These are phyloP conservation scores for Plodia interpunctella DNA, from an alignment of 1,140 invertebrate genomes.

Conservation along the genomic window DNA sequence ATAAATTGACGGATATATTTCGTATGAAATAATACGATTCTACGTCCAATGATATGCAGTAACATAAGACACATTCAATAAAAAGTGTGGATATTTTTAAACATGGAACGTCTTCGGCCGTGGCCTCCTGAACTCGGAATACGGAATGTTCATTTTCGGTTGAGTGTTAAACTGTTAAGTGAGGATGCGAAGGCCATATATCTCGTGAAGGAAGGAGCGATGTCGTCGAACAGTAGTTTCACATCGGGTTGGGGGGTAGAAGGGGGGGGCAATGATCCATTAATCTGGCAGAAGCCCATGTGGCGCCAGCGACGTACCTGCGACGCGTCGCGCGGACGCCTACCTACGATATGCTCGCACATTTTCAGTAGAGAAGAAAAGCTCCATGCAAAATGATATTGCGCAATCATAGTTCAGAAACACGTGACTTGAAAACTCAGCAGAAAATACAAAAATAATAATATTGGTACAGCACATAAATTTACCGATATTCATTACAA, in stretches of 20 bases:
- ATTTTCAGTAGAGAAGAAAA: slow-evolving; percentile 27
- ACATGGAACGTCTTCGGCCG: not conserved
- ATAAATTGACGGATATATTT: no score
- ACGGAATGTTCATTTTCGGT: slow-evolving; percentile 2
- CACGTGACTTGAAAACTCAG: no score
- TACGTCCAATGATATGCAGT: no score
- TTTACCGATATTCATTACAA: no score
- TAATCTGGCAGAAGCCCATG: slow-evolving; percentile 80
- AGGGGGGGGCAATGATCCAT: slow-evolving; percentile 78
- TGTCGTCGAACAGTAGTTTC: slow-evolving; percentile 64
- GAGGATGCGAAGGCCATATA: slow-evolving; percentile 30
- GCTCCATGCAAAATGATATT: not conserved
- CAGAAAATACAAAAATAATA: no score
- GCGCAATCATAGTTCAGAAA: not conserved
- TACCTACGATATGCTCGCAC: slow-evolving; percentile 65
- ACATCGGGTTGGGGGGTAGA: slow-evolving; percentile 38
- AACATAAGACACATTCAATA: not conserved
- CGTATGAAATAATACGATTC: no score
- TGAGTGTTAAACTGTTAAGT: slow-evolving; percentile 6
- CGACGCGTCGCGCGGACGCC: slow-evolving; percentile 69
- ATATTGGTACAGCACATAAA: no score
- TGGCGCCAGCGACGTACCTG: slow-evolving; percentile 76
- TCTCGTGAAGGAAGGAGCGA: slow-evolving; percentile 42
- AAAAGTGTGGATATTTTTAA: not conserved
- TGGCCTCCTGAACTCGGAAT: slow-evolving; percentile 5